Evolutionary conservation across 2,888 invertebrate genomes (phyloP), one percentile per base, ranked within the genome.

Genomic region (Standfussiana lucernea): DNA sequence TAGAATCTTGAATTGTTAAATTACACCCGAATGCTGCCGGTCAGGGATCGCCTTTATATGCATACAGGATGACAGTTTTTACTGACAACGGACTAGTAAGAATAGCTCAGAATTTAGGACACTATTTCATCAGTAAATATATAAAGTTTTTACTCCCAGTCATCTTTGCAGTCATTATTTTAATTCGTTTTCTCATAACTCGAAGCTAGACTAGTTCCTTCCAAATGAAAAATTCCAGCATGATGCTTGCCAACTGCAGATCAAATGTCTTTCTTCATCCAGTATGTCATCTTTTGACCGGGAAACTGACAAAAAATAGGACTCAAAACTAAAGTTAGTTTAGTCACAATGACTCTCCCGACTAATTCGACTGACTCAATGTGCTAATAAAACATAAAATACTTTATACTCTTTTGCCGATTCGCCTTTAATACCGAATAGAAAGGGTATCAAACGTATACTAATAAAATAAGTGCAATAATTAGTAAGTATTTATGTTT

Each of bases 341-440:
- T 24, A 45, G 32, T 71, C 71, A 65, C 61, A 62, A 62, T 73
- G 50, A 69, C 79, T 84, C 42, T 45, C 28, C 50, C 65, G 75
- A 72, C 73, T 76, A 70, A 76, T 66, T 15, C 24, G 74, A 84
- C 80, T 82, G 80, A 86, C 71, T 72, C 68, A 79, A 76, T 69
- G 66, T 68, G 45, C 65, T 61, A 74, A 79, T 61, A 74, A 79
- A 64, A 53, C 59, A 40, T 64, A 59, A 59, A 84, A 86, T 93
- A 92, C 94, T 95, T 95, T 88, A 90, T 94, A 94, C 93, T 93
- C 95, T 95, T 95, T 92, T 93, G 86, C 78, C 64, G 74, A 92
- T 92, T 93, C 93, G 92, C 87, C 71, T 69, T 70, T 50, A 71
- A 81, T 80, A 89, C 66, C 87, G 94, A 94, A 93, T 91, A 89